A percentile compares a stretch with the other conserved stretches of the same genome.
Conservation (phyloP, 2,888 invertebrate genomes). For the Hirtodrosophila duncani region DNA sequence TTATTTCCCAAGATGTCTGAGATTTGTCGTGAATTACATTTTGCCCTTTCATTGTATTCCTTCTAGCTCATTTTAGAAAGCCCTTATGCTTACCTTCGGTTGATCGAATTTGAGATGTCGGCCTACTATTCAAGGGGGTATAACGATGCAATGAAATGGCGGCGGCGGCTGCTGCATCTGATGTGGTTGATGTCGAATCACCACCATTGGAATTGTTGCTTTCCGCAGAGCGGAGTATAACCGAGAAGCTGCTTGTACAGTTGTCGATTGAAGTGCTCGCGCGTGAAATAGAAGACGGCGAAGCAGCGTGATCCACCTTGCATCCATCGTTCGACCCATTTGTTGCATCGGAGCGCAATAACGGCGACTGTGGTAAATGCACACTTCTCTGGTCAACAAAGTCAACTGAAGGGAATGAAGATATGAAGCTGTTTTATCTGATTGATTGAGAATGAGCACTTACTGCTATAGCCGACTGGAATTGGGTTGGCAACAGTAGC, state of each 20-base stretch:
- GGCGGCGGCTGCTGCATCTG: constrained; percentile 46
- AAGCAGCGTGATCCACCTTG: constrained; percentile 73
- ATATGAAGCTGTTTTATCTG: neutral
- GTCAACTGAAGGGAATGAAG: constrained; percentile 66
- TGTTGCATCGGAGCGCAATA: constrained; percentile 63
- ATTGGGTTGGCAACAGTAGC: constrained; percentile 67
- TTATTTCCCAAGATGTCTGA: too few species aligned
- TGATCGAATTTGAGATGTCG: constrained; percentile 67
- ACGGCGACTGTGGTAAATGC: constrained; percentile 74
- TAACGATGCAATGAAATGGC: constrained; percentile 74
- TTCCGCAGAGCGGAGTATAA: constrained; percentile 75
- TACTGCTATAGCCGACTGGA: constrained; percentile 88
- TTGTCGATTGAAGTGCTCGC: constrained; percentile 26
- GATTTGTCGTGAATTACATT: too few species aligned
- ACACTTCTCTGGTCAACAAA: constrained; percentile 77
- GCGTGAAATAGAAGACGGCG: constrained; percentile 58
- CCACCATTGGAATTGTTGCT: constrained; percentile 60
- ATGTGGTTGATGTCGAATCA: constrained; percentile 18
- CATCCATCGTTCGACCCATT: constrained; percentile 51
- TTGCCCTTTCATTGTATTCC: too few species aligned
- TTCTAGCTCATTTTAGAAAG: too few species aligned
- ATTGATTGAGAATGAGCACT: constrained; percentile 74
- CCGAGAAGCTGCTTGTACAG: constrained; percentile 69
- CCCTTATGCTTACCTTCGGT: constrained; percentile 75
- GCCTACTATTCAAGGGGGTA: constrained; percentile 65